Evolutionary conservation across 2,888 invertebrate species (phyloP).

Genomic region (Agrochola lota): DNA sequence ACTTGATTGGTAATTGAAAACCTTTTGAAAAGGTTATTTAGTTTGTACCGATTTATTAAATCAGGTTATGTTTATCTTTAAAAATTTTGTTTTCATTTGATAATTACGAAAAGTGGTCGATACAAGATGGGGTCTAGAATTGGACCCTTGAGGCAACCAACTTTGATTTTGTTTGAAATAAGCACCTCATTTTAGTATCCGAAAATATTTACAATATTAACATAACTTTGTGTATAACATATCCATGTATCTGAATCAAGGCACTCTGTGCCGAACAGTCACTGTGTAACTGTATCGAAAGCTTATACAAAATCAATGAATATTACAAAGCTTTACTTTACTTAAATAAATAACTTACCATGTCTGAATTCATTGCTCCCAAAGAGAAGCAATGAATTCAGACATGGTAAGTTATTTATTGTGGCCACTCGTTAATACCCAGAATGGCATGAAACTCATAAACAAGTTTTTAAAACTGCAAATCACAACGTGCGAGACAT

Average conservation of each 20-base stretch:
- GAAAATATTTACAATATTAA: neutral
- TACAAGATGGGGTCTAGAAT: neutral
- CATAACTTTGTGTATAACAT: neutral
- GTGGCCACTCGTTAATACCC: neutral
- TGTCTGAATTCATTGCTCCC: too few species aligned
- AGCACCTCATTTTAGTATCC: neutral
- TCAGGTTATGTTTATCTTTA: neutral
- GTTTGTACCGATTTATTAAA: neutral
- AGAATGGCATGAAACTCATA: slow-evolving; percentile 8
- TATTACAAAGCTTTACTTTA: neutral
- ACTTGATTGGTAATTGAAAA: neutral
- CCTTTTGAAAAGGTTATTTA: neutral
- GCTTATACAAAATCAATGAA: neutral
- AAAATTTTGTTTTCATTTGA: neutral
- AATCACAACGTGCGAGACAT: neutral
- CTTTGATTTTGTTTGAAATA: neutral
- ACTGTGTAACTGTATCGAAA: slow-evolving; percentile 8
- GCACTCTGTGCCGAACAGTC: too few species aligned
- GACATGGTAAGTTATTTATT: neutral
- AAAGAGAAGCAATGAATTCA: neutral
- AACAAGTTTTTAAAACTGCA: slow-evolving; percentile 8
- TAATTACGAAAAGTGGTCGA: neutral
- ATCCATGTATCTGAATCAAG: neutral
- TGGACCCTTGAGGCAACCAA: slow-evolving; percentile 12
- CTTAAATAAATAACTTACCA: too few species aligned